A percentile compares a stretch with the other conserved stretches of the same genome.
phyloP scores from a whole-genome alignment of 2,113 vertebrate genomes.

The Variabilichromis moorii region DNA sequence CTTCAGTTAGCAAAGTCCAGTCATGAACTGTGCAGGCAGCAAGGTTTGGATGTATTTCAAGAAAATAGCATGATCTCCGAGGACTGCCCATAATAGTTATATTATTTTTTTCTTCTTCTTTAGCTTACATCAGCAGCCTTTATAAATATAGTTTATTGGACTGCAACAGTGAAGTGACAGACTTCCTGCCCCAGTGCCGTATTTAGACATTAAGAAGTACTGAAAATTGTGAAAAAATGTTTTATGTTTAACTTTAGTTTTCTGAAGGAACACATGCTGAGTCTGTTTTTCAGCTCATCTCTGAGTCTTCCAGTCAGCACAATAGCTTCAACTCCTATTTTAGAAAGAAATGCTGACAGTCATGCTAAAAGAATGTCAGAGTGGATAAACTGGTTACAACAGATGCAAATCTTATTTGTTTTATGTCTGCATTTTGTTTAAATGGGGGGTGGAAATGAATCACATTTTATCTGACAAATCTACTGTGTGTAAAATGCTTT shows the following conservation, averaged over 20 bases:
- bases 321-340: neutral
- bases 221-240: neutral
- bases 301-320: neutral
- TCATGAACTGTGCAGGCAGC: neutral
- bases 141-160: neutral
- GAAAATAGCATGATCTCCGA: neutral
- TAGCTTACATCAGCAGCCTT: neutral
- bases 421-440: neutral
- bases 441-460: fast-evolving
- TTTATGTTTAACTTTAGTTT: neutral
- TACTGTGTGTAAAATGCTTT: neutral
- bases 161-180: neutral
- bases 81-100: neutral
- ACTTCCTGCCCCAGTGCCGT: neutral
- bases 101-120: neutral
- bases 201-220: neutral
- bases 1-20: neutral
- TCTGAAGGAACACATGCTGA: neutral
- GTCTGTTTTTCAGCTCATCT: neutral
- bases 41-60: neutral
- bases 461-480: neutral
- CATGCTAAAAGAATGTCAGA: neutral
- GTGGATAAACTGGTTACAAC: neutral
- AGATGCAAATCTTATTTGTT: neutral
- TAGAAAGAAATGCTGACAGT: neutral